These are phyloP conservation scores for Pteropus rufus DNA, from an alignment of 2,797 vertebrate species.

Conservation along the genomic window DNA sequence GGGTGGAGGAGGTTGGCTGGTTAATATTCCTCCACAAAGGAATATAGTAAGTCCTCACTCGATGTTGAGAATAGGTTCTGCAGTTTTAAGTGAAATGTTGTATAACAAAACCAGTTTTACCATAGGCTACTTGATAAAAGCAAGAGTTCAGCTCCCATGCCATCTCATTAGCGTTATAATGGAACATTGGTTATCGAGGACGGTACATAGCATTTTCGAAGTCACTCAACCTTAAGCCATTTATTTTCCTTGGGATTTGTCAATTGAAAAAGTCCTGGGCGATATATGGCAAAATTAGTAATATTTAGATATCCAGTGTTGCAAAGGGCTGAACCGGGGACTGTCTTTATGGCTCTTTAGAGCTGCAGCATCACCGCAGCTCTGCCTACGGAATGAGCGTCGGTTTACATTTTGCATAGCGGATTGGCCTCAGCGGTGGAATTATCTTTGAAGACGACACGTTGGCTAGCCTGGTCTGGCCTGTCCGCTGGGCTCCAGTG, in stretches of 20 bases:
- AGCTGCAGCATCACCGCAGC: not conserved
- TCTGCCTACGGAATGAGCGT: too few relatives aligned
- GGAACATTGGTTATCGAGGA: not conserved
- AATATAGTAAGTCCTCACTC: not conserved
- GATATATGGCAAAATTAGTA: not conserved
- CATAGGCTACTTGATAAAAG: not conserved
- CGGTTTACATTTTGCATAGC: not conserved
- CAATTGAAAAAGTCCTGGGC: not conserved
- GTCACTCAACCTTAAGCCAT: not conserved
- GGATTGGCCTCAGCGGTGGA: not conserved
- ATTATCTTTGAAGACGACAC: not conserved
- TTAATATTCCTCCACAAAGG: not conserved
- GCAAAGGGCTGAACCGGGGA: not conserved
- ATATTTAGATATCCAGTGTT: not conserved
- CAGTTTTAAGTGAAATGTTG: not conserved
- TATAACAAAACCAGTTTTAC: not conserved
- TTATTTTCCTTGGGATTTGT: not conserved
- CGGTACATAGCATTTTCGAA: not conserved
- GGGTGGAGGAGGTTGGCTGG: not conserved
- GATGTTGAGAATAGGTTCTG: not conserved
- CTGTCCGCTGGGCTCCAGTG: rapidly evolving
- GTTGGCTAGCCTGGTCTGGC: not conserved
- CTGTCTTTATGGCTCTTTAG: not conserved
- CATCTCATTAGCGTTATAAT: not conserved
- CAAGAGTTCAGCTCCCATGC: not conserved